These are phyloP conservation scores for Enteromius afrohamiltoni DNA, from an alignment of 2,797 vertebrate species.

Conservation along the genomic window DNA sequence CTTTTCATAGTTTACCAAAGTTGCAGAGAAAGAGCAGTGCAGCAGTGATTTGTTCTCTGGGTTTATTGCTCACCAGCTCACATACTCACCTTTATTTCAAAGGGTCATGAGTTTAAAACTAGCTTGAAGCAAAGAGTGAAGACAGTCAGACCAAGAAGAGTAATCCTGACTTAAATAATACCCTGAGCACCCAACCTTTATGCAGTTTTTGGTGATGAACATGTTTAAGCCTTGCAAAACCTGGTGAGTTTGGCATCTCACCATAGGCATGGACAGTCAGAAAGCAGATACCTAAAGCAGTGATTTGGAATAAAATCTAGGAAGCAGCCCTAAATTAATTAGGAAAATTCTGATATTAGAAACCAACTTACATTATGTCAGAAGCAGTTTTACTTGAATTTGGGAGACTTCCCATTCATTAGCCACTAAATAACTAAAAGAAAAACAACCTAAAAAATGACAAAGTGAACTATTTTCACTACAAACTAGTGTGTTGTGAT, in stretches of 20 bases:
- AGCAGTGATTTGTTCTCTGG: background rate
- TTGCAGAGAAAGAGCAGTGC: background rate
- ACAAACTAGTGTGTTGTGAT: background rate
- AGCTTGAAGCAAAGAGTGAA: conserved; percentile 3
- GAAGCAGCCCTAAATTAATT: background rate
- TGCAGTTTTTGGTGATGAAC: background rate
- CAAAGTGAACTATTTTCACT: background rate
- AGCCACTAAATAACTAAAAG: background rate
- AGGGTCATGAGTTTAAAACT: conserved; percentile 23
- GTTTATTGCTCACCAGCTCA: conserved; percentile 3
- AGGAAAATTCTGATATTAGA: background rate
- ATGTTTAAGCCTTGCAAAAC: background rate
- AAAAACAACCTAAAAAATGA: background rate
- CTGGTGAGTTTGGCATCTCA: background rate
- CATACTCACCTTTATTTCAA: conserved; percentile 8
- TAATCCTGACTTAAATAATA: background rate
- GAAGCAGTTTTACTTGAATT: background rate
- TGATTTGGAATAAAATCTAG: background rate
- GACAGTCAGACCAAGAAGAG: background rate
- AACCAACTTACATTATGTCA: background rate
- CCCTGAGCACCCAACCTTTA: background rate
- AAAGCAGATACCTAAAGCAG: background rate
- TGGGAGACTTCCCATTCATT: background rate
- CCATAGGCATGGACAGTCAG: background rate
- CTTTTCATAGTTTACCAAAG: background rate